Evolutionary conservation across 2,113 vertebrate species (phyloP).

Genomic region (Hystrix cristata): DNA sequence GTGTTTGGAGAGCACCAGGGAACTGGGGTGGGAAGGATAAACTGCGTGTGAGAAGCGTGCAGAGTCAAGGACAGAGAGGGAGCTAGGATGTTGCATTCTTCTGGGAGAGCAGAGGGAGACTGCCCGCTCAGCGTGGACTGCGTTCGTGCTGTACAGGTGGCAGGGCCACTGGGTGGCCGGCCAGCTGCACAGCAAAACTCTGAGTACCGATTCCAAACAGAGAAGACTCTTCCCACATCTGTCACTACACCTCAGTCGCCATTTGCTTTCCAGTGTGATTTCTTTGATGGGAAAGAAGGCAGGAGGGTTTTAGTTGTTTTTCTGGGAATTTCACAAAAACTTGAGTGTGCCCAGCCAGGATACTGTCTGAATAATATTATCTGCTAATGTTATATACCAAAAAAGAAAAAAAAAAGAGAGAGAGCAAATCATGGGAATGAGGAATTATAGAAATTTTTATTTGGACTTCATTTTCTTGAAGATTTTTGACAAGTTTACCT

Average conservation of each 20-base stretch:
- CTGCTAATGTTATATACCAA: background rate
- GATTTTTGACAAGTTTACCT: conserved; percentile 2
- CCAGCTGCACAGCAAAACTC: background rate
- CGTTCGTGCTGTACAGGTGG: background rate
- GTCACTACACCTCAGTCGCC: background rate
- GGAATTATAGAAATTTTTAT: conserved; percentile 3
- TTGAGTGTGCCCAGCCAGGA: background rate
- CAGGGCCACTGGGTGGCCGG: background rate
- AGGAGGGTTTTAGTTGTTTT: conserved; percentile 2
- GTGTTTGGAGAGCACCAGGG: background rate
- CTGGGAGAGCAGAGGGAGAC: background rate
- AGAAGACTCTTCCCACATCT: background rate
- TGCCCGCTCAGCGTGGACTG: too few relatives aligned
- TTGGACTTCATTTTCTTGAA: background rate
- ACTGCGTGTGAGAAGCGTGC: background rate
- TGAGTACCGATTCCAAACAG: background rate
- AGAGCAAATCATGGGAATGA: background rate
- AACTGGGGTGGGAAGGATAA: background rate
- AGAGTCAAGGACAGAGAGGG: background rate
- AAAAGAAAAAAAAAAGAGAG: background rate
- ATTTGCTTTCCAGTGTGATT: background rate
- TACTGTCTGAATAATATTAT: background rate
- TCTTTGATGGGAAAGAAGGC: background rate
- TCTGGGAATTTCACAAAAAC: conserved; percentile 50
- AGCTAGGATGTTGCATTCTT: background rate